phyloP scores from a whole-genome alignment of 2,888 invertebrate species.

The Operophtera brumata region DNA sequence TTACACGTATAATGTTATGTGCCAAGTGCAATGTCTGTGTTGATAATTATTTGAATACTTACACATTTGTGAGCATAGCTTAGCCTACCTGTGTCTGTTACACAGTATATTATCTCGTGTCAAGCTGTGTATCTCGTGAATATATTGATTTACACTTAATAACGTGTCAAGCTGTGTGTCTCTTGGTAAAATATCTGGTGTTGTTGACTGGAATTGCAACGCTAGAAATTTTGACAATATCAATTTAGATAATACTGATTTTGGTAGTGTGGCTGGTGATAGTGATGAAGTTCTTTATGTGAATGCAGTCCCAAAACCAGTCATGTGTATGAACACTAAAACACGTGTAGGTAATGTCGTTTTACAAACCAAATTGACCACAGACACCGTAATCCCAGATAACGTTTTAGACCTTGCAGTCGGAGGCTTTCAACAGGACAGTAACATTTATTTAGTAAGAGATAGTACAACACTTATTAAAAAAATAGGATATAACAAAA shows the following conservation, averaged over 20 bases:
- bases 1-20: slow-evolving; percentile 20
- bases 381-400: slow-evolving; percentile 77
- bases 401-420: slow-evolving; percentile 74
- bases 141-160: slow-evolving; percentile 6
- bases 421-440: slow-evolving; percentile 73
- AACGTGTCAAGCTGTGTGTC: slow-evolving; percentile 29
- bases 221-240: slow-evolving; percentile 1
- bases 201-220: slow-evolving; percentile 29
- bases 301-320: slow-evolving; percentile 48
- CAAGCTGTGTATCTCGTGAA: slow-evolving; percentile 28
- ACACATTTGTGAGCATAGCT: slow-evolving; percentile 36
- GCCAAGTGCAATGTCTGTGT: slow-evolving; percentile 27
- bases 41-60: slow-evolving; percentile 21
- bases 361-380: slow-evolving; percentile 79
- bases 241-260: not conserved
- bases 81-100: slow-evolving; percentile 28
- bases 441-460: slow-evolving; percentile 62
- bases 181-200: slow-evolving; percentile 12
- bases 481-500: slow-evolving; percentile 31
- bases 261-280: not conserved
- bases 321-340: slow-evolving; percentile 52
- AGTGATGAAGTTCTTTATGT: slow-evolving; percentile 36
- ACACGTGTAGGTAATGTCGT: slow-evolving; percentile 50
- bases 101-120: slow-evolving; percentile 22
- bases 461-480: slow-evolving; percentile 44